Evolutionary conservation across 1,140 invertebrate genomes (phyloP), one percentile per base, ranked within the genome.

Genomic region (Anagrus nilaparvatae): DNA sequence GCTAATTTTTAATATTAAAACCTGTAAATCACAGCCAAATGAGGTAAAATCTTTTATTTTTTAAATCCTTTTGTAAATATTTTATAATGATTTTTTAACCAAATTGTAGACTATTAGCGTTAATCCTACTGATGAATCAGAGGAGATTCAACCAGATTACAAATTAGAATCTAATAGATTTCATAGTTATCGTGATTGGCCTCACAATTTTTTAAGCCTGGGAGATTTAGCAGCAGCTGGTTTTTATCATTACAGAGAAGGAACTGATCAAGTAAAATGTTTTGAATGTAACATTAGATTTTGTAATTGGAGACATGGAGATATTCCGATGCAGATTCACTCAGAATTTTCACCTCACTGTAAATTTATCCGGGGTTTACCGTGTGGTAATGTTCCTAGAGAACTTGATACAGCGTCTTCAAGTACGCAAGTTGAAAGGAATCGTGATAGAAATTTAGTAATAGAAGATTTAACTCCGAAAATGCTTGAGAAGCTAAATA

Each of bases 211-310:
- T 43, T 69, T 81, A 43, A 62, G 71, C 37, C 73, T 75, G 8
- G 55, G 69, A 18, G 59, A 67, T 35, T 54, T 87, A 30, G 84
- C 86, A 0, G 71, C 73, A 42, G 80, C 82, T 43, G 88, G 89
- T 17, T 92, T 93, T 65, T 92, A 81, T 64, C n/a, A n/a, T n/a
- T 89, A 81, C 50, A 76, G 76, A 3, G 76, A 76, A 16, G 64
- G 71, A 21, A 71, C 73, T 39, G 77, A 82, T 52, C 69, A 70
- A 43, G 87, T 91, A 0, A 78, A 79, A 47, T 95, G 90, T 61
- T 81, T 82, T 27, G 90, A 84, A 63, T 95, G 90, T 61, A 74
- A 78, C 32, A 77, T 88, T n/a, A 84, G 87, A 61, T 78, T 92
- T 31, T 78, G 79, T 45, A 51, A 63, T 37, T 94, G 89, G 89